Evolutionary conservation across 2,797 vertebrate genomes (phyloP), one percentile per base, ranked within the genome.

Genomic region (Lagocephalus sceleratus): DNA sequence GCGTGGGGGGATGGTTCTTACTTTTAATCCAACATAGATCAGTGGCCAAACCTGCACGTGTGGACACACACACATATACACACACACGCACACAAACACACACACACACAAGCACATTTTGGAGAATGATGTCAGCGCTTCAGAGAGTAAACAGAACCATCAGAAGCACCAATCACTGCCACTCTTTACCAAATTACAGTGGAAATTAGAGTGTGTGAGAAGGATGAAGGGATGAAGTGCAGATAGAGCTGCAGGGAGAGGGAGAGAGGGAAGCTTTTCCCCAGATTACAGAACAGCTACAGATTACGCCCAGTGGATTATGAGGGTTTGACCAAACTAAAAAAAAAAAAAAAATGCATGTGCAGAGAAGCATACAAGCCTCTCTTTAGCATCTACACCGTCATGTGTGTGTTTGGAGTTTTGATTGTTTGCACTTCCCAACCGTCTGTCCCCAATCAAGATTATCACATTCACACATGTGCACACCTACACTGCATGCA

Each of bases 291-390:
- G 76, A 78, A 52, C 74, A 62, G 76, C 79, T 43, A 62, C 81
- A 86, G 87, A 87, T 89, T 89, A 88, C 35, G 55, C 71, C 66
- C 73, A 19, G 38, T 80, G 86, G 86, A 88, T 89, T 88, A 89
- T 73, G 63, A 78, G 77, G 78, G 68, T 81, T 81, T 72, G 74
- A 81, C 68, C 54, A 75, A 75, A 74, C 67, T 66, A 63, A 68
- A 74, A 73, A 57, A 61, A 75, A 75, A 57, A 46, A 51, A 64
- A 56, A 68, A n/a, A n/a, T n/a, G 56, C 62, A n/a, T 51, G 54
- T 39, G 58, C 48, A 66, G 65, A 51, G 54, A 63, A 60, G 65
- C 57, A 74, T 81, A 77, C 66, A 75, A 75, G 60, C 55, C 11
- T 51, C 32, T 69, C 62, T 68, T 56, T 44, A 35, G 7, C 29